These are phyloP conservation scores for Lasioglossum lativentre DNA, from an alignment of 2,888 invertebrate genomes.

Conservation along the genomic window DNA sequence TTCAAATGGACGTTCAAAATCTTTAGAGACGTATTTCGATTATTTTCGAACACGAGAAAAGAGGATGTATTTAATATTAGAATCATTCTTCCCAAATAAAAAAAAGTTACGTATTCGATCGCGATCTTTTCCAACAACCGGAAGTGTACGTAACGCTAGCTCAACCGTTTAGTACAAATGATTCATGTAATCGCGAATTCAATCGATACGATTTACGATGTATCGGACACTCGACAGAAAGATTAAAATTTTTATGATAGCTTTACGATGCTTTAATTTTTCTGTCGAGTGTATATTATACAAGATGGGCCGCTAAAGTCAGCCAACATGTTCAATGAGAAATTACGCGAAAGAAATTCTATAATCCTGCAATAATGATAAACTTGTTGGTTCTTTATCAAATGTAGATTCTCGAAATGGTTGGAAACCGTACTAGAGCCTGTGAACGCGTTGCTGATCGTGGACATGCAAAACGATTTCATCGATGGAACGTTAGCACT, in stretches of 20 bases:
- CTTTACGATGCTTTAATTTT: no score
- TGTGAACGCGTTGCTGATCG: conserved; percentile 93
- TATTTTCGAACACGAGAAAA: no score
- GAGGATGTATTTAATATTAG: no score
- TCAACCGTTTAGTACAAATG: not conserved
- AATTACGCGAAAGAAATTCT: no score
- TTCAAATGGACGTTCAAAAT: not conserved
- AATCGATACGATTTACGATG: not conserved
- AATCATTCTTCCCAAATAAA: not conserved
- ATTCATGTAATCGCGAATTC: not conserved
- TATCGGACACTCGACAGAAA: no score
- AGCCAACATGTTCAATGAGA: no score
- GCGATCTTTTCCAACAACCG: not conserved
- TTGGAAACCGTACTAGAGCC: conserved; percentile 90
- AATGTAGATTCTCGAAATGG: conserved; percentile 93
- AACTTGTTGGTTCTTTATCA: not conserved
- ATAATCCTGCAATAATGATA: no score
- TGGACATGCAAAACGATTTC: conserved; percentile 99
- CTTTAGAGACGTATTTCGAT: not conserved
- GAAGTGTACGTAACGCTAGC: not conserved
- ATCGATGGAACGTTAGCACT: conserved; percentile 96
- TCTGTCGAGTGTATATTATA: no score
- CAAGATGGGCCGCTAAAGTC: no score
- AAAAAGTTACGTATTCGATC: not conserved
- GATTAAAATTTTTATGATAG: no score